Conservation (phyloP, 1,140 invertebrate species). For the Thalassaphorura encarpata region DNA sequence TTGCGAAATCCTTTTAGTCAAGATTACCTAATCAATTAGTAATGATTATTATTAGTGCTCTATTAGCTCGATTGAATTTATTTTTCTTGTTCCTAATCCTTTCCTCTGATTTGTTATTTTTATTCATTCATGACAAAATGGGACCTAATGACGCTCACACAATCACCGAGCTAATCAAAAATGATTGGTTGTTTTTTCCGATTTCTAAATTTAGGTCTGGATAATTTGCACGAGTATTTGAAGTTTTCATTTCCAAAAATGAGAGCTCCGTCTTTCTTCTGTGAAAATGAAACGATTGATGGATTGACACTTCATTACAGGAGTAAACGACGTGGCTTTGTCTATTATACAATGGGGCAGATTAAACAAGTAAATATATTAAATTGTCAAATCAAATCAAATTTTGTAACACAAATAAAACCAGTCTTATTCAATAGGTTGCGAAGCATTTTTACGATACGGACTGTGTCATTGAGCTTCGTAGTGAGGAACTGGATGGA, state of each 20-base stretch:
- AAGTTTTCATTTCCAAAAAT: constrained; percentile 92
- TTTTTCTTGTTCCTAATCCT: no score
- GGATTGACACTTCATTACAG: constrained; percentile 88
- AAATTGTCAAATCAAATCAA: no score
- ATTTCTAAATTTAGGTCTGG: constrained; percentile 54
- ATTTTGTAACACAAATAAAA: no score
- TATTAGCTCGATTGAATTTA: no score
- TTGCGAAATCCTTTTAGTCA: no score
- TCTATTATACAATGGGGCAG: constrained; percentile 95
- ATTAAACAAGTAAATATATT: constrained; percentile 59
- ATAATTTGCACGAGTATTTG: constrained; percentile 94
- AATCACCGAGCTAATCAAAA: no score
- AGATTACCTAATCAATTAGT: no score
- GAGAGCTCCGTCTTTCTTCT: constrained; percentile 60
- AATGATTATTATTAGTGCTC: no score
- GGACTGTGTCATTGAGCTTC: constrained; percentile 79
- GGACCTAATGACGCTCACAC: no score
- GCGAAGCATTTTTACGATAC: constrained; percentile 81
- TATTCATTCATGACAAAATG: no score
- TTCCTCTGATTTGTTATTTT: no score
- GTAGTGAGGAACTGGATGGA: constrained; percentile 71
- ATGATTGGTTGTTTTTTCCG: no score
- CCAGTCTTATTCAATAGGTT: constrained; percentile 46
- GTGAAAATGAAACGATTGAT: constrained; percentile 78
- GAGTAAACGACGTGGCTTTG: constrained; percentile 80